Percentiles rank a stretch among this genome's conserved stretches.
These are phyloP conservation scores for Epinephelus lanceolatus DNA, from an alignment of 2,113 vertebrate genomes.

Conservation along the genomic window DNA sequence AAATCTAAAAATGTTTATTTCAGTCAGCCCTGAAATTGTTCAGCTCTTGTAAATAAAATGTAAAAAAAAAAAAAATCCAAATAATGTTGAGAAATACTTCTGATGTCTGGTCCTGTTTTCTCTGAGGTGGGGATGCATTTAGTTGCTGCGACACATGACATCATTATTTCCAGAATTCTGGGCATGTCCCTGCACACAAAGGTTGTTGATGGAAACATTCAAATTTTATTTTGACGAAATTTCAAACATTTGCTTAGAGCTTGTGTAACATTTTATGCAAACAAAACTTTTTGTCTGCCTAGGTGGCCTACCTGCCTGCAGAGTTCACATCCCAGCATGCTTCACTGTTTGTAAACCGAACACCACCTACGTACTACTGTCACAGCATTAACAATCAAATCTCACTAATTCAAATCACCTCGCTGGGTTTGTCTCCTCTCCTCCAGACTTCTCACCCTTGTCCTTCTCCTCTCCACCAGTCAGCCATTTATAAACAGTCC, in stretches of 20 bases:
- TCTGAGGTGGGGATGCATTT: neutral
- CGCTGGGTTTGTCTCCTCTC: neutral
- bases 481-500: conserved; percentile 71
- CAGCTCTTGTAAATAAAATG: neutral
- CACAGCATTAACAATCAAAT: conserved; percentile 57
- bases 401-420: conserved; percentile 67
- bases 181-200: no score
- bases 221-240: neutral
- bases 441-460: conserved; percentile 21
- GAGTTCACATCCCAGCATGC: conserved; percentile 19
- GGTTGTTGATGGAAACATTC: conserved; percentile 7
- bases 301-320: neutral
- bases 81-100: neutral
- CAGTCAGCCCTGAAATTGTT: neutral
- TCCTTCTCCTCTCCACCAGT: conserved; percentile 48
- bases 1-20: no score
- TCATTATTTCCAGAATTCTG: neutral
- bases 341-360: neutral
- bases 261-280: neutral
- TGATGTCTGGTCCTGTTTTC: neutral
- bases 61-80: neutral
- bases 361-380: conserved; percentile 45
- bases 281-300: neutral
- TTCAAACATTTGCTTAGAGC: neutral
- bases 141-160: neutral